Percentiles rank a stretch among this genome's conserved stretches.
Conservation (phyloP, 2,797 vertebrate genomes). For the Vultur gryphus region DNA sequence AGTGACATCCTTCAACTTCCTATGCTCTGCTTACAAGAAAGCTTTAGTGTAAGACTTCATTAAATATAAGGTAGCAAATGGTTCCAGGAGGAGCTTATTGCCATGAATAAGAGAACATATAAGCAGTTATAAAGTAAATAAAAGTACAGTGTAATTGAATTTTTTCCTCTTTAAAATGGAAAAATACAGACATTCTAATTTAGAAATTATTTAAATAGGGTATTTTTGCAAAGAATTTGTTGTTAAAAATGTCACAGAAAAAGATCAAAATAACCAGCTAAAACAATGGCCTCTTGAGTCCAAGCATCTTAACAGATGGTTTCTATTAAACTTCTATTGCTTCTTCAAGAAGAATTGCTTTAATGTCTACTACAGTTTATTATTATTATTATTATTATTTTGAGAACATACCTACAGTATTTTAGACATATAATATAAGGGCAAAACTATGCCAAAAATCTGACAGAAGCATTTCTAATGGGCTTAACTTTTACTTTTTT, state of each 20-base stretch:
- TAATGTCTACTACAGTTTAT: not conserved
- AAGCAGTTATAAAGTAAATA: not conserved
- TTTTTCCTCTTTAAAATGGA: not conserved
- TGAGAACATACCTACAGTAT: conserved; percentile 16
- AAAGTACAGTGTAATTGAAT: fast-evolving
- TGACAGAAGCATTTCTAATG: conserved; percentile 2
- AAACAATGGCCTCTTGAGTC: conserved; percentile 19
- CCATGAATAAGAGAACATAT: not conserved
- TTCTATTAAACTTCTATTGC: conserved; percentile 15
- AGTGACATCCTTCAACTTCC: not conserved
- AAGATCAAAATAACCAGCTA: conserved; percentile 1
- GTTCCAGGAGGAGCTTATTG: not conserved
- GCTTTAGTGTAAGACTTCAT: not conserved
- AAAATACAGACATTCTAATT: not conserved
- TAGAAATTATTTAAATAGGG: not conserved
- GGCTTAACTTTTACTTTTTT: not conserved
- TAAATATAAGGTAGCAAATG: not conserved
- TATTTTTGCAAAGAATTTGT: not conserved
- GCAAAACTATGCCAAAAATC: conserved; percentile 20
- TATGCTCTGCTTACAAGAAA: not conserved
- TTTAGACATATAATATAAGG: not conserved
- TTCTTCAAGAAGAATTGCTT: conserved; percentile 27
- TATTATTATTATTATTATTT: conserved; percentile 10
- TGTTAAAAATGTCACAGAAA: not conserved
- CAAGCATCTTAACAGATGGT: conserved; percentile 42